These are phyloP conservation scores for Hoplostethus mediterraneus DNA, from an alignment of 2,797 vertebrate genomes.

Conservation along the genomic window DNA sequence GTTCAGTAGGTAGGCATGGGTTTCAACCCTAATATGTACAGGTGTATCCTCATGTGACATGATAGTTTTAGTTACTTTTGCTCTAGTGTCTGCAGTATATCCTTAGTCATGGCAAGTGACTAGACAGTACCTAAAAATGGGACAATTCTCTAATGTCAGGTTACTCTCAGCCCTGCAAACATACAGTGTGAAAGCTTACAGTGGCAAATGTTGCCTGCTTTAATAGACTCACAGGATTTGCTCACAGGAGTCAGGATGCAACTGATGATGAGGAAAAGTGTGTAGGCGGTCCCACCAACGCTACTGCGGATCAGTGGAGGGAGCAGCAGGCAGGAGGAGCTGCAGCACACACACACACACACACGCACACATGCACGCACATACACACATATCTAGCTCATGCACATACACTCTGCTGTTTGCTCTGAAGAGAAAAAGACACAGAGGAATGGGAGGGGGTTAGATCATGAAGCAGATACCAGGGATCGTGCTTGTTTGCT, in stretches of 20 bases:
- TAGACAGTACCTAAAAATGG: constrained; percentile 71
- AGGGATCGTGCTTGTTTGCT: constrained; percentile 52
- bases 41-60: constrained; percentile 58
- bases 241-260: constrained; percentile 77
- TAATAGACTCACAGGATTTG: constrained; percentile 75
- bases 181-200: constrained; percentile 52
- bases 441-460: constrained; percentile 9
- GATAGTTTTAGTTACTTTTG: constrained; percentile 16
- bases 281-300: constrained; percentile 72
- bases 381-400: constrained; percentile 37
- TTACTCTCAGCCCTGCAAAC: constrained; percentile 67
- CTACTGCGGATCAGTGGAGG: constrained; percentile 69
- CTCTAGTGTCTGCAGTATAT: constrained; percentile 8
- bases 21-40: constrained; percentile 40
- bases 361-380: constrained; percentile 12
- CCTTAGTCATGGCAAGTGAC: constrained; percentile 47
- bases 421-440: constrained; percentile 51
- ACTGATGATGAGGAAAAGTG: constrained; percentile 75
- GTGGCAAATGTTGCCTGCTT: constrained; percentile 71
- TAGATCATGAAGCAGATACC: constrained; percentile 59
- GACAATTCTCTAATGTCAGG: constrained; percentile 67
- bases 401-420: constrained; percentile 45
- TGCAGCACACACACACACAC: constrained; percentile 42
- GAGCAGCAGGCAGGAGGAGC: constrained; percentile 58
- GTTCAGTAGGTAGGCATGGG: constrained; percentile 11